These are phyloP conservation scores for Scolopax bukidnonensis DNA, from an alignment of 2,797 vertebrate genomes.

Conservation along the genomic window DNA sequence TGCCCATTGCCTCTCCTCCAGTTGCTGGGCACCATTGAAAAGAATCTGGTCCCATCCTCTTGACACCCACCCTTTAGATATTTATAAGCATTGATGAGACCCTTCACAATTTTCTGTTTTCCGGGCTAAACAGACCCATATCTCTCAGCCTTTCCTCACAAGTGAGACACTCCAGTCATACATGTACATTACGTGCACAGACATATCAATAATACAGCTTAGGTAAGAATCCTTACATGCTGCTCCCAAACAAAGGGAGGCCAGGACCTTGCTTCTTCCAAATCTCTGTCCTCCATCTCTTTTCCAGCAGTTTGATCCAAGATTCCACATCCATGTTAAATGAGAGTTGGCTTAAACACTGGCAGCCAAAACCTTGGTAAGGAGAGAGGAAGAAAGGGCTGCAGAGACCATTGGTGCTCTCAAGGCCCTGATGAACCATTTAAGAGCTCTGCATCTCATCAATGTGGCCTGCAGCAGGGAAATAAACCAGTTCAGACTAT, in stretches of 20 bases:
- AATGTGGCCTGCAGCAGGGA: neutral
- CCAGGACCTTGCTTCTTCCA: neutral
- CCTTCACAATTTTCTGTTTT: neutral
- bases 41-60: neutral
- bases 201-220: neutral
- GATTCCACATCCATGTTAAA: neutral
- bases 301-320: neutral
- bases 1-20: neutral
- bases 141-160: neutral
- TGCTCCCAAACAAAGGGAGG: neutral
- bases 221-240: accelerated
- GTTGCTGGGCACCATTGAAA: neutral
- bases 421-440: neutral
- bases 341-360: neutral
- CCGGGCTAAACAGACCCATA: neutral
- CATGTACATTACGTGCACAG: neutral
- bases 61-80: neutral
- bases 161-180: neutral
- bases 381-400: neutral
- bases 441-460: neutral
- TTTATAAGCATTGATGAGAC: neutral
- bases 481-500: neutral
- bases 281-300: neutral
- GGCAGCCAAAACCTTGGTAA: neutral
- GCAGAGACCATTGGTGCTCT: neutral